Evolutionary conservation across 2,113 vertebrate species (phyloP).

Genomic region (Brachionichthys hirsutus): DNA sequence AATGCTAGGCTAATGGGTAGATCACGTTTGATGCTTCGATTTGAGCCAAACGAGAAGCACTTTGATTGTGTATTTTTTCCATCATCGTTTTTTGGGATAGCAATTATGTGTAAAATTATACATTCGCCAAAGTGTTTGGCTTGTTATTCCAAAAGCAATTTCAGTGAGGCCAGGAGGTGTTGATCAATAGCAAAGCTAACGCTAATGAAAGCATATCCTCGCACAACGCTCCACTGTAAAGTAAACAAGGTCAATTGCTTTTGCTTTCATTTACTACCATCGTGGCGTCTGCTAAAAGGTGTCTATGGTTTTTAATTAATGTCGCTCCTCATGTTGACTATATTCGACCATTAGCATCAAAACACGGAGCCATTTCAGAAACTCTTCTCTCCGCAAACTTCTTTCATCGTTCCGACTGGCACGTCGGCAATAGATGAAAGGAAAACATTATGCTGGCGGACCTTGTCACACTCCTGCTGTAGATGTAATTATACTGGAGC

Average conservation of each 20-base stretch:
- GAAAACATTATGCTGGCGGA: neutral
- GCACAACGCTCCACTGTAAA: no score
- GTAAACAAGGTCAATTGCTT: neutral
- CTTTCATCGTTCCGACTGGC: conserved; percentile 6
- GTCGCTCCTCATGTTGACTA: neutral
- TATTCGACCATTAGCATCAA: conserved; percentile 7
- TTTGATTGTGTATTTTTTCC: neutral
- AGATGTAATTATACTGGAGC: no score
- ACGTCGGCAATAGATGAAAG: conserved; percentile 15
- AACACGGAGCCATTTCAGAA: neutral
- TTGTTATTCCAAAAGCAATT: neutral
- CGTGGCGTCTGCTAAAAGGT: neutral
- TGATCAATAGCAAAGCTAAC: neutral
- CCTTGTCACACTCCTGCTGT: no score
- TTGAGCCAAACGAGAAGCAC: no score
- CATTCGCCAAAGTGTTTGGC: neutral
- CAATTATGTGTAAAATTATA: neutral
- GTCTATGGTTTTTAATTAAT: conserved; percentile 7
- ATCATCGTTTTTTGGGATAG: neutral
- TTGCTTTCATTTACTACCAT: conserved; percentile 4
- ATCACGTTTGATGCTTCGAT: no score
- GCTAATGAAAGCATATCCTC: no score
- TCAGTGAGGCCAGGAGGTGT: neutral
- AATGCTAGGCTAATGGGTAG: no score
- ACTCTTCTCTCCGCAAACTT: neutral